Conservation (phyloP, 2,797 vertebrate genomes). For the Hybognathus amarus region DNA sequence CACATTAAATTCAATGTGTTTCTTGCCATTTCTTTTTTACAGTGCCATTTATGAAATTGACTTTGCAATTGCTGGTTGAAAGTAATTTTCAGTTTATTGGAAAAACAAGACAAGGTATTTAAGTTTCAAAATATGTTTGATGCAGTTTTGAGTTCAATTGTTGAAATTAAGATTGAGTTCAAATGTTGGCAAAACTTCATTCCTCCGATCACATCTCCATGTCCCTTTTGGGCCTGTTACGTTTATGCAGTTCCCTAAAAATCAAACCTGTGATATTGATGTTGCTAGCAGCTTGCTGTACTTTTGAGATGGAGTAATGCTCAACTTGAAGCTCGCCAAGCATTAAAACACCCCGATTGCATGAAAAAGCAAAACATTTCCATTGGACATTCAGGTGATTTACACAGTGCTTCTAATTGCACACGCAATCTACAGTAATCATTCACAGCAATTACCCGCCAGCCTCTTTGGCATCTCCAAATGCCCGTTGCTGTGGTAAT, state of each 20-base stretch:
- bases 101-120: neutral
- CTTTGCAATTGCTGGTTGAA: neutral
- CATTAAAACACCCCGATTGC: neutral
- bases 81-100: no score
- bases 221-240: no score
- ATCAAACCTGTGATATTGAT: neutral
- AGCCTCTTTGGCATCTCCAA: constrained; percentile 61
- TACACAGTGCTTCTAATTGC: constrained; percentile 50
- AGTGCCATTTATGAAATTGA: neutral
- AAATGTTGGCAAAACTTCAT: no score
- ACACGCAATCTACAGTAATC: constrained; percentile 62
- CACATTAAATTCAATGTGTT: neutral
- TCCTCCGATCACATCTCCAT: no score
- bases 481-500: constrained; percentile 71
- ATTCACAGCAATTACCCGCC: constrained; percentile 61
- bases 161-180: no score
- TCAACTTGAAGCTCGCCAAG: neutral
- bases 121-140: neutral
- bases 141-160: neutral
- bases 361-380: constrained; percentile 1
- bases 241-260: neutral
- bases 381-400: neutral
- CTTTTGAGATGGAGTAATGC: neutral
- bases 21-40: neutral
- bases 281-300: neutral